Base-by-base conservation (phyloP, 2,113 vertebrate genomes). In the Gymnorhina tibicen region DNA sequence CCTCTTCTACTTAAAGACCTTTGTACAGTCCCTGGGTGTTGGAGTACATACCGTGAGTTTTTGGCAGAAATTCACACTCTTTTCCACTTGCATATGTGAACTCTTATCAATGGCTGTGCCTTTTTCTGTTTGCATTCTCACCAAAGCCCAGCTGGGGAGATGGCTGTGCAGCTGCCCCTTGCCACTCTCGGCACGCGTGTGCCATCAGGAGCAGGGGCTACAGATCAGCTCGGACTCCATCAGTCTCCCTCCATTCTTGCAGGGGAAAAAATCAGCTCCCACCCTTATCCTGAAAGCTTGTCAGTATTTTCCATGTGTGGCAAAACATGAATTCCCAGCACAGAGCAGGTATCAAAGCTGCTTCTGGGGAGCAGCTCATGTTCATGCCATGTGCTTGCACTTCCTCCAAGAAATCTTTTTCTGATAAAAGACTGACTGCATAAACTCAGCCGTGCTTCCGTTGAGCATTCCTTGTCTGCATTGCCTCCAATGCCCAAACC, bases 171-270 rank as follows among this genome's bases (percentile, higher is more conserved):
- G 35, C 56, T 3, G 1, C 74, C 74, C 52, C 64, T 73, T 3
- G 7, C 82, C 0, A 8, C 39, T n/a, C 52, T 16, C 3, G 0
- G 7, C 60, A 21, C 0, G 0, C 0, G 0, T 37, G 56, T 27
- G 30, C 47, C 16, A 7, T 18, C 11, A 3, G 27, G 32, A 22
- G 35, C 47, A 13, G 60, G 50, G 74, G 11, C 26, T 52, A 16
- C 0, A 0, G 73, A 46, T 52, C 56, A 13, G 39, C 27, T 53
- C 14, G 0, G 6, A 41, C 28, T 44, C 52, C 7, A 0, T 12
- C 58, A 50, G 28, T 32, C 28, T 18, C 42, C 18, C 55, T 67
- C 47, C 5, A 0, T 26, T 23, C 41, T 9, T 9, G 4, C 3
- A 3, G 22, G 68, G 58, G 8, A 16, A n/a, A 37, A 41, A 53